Percentiles rank a stretch among this genome's conserved stretches.
These are phyloP conservation scores for Magallana angulata DNA, from an alignment of 1,140 invertebrate genomes.

Conservation along the genomic window DNA sequence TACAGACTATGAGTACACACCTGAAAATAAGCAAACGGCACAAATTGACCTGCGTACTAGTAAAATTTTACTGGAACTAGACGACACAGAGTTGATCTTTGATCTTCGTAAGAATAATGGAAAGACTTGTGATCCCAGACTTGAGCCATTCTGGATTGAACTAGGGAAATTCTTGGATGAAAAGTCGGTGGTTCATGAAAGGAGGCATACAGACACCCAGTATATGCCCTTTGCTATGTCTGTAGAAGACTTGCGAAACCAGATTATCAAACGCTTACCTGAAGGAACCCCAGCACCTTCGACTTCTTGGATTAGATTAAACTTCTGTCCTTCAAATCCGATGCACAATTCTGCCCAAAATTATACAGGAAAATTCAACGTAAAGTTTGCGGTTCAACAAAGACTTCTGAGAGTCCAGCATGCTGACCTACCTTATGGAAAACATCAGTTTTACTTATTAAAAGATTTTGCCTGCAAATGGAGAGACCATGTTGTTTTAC, in stretches of 20 bases:
- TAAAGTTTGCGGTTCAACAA: slow-evolving; percentile 42
- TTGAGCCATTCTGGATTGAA: slow-evolving; percentile 45
- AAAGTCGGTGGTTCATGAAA: slow-evolving; percentile 57
- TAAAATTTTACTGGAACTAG: no score
- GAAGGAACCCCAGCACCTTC: neutral
- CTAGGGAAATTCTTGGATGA: slow-evolving; percentile 35
- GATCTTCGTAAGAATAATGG: slow-evolving; percentile 4
- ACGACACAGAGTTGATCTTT: no score
- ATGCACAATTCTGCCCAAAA: slow-evolving; percentile 30
- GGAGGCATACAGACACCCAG: slow-evolving; percentile 41
- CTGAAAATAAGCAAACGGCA: no score
- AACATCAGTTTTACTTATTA: neutral
- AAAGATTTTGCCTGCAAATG: slow-evolving; percentile 38
- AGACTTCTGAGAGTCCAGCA: slow-evolving; percentile 14
- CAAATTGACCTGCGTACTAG: no score
- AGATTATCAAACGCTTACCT: neutral
- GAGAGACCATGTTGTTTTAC: neutral
- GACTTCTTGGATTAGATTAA: slow-evolving; percentile 40
- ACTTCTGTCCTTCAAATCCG: slow-evolving; percentile 52
- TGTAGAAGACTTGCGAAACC: slow-evolving; percentile 30
- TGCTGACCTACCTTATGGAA: neutral
- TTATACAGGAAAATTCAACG: slow-evolving; percentile 35
- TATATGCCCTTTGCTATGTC: slow-evolving; percentile 53
- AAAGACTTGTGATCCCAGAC: slow-evolving; percentile 31
- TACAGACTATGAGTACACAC: no score